A percentile compares a stretch with the other conserved stretches of the same genome.
These are phyloP conservation scores for Xyrichtys novacula DNA, from an alignment of 2,797 vertebrate genomes.

Conservation along the genomic window DNA sequence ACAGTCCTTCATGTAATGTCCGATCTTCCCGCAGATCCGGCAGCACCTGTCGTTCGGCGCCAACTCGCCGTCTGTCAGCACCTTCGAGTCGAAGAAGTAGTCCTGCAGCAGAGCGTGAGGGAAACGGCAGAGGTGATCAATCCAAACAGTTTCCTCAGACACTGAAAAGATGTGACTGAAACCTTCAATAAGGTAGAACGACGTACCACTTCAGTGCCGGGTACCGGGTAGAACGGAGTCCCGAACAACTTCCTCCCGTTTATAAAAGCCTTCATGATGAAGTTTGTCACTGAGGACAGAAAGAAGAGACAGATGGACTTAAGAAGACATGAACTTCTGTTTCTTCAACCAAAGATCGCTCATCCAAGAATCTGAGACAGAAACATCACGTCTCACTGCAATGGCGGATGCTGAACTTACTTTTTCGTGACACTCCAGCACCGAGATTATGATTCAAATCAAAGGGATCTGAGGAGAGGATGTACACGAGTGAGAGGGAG, in stretches of 20 bases:
- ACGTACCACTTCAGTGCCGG: slow-evolving; percentile 93
- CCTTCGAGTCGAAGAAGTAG: slow-evolving; percentile 98
- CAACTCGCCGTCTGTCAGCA: slow-evolving; percentile 95
- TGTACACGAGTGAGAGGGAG: slow-evolving; percentile 3
- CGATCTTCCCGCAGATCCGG: slow-evolving; percentile 98
- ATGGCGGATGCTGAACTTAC: slow-evolving; percentile 80
- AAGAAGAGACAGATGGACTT: background rate
- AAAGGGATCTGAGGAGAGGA: slow-evolving; percentile 90
- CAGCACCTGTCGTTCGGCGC: slow-evolving; percentile 98
- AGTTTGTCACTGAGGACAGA: slow-evolving; percentile 93
- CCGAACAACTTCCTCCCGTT: slow-evolving; percentile 98
- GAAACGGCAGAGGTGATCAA: background rate
- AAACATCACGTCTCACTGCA: background rate
- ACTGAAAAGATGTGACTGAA: too few relatives aligned
- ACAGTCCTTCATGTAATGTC: slow-evolving; percentile 99
- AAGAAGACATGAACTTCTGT: background rate
- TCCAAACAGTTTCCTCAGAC: background rate
- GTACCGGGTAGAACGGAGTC: slow-evolving; percentile 92
- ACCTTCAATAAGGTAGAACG: background rate
- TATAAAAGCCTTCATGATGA: slow-evolving; percentile 99
- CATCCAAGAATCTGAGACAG: background rate
- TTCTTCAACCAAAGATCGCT: slow-evolving; percentile 2
- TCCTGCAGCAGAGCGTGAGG: slow-evolving; percentile 82
- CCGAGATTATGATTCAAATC: slow-evolving; percentile 99
- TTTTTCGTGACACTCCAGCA: slow-evolving; percentile 98